Conservation (phyloP, 2,797 vertebrate genomes). For the Spea hammondii region DNA sequence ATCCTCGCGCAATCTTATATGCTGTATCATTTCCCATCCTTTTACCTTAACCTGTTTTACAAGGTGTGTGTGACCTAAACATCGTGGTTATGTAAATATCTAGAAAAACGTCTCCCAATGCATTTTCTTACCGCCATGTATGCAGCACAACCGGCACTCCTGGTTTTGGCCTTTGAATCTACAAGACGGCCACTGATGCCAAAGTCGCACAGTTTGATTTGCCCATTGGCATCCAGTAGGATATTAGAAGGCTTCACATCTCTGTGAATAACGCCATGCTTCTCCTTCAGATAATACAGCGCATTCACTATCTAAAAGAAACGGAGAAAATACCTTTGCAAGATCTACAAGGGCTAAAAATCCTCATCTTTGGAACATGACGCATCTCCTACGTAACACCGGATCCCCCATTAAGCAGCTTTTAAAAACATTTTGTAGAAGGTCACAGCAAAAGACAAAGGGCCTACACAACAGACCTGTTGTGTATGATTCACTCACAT, state of each 20-base stretch:
- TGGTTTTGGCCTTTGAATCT: conserved; percentile 92
- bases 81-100: too few relatives aligned
- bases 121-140: conserved; percentile 87
- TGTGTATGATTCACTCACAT: too few relatives aligned
- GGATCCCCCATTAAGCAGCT: neutral
- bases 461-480: too few relatives aligned
- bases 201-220: conserved; percentile 94
- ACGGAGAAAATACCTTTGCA: neutral
- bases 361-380: neutral
- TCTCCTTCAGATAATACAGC: conserved; percentile 90
- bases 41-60: too few relatives aligned
- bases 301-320: conserved; percentile 85
- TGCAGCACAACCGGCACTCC: conserved; percentile 91
- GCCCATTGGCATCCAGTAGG: conserved; percentile 86
- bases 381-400: neutral
- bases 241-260: conserved; percentile 96
- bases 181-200: conserved; percentile 94
- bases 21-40: too few relatives aligned
- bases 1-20: too few relatives aligned
- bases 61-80: too few relatives aligned
- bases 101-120: too few relatives aligned
- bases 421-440: neutral
- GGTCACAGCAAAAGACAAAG: too few relatives aligned
- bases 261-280: conserved; percentile 91
- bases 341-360: too few relatives aligned